These are phyloP conservation scores for Phalacrocorax carbo DNA, from an alignment of 2,113 vertebrate genomes.

Conservation along the genomic window DNA sequence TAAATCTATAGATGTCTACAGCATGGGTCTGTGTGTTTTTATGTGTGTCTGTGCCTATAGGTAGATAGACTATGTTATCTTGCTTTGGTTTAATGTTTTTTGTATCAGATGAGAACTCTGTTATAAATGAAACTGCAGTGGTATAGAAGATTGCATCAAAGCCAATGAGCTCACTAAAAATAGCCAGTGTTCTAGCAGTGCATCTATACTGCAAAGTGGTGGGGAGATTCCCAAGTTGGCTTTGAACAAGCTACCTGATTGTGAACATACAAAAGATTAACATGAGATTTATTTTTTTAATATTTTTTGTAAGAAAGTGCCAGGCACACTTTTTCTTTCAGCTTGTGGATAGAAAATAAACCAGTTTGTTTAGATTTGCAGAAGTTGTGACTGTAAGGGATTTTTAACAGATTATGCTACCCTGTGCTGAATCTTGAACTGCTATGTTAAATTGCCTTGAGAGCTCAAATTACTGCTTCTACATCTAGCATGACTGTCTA, in stretches of 20 bases:
- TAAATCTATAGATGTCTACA: not conserved
- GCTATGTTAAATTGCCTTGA: not conserved
- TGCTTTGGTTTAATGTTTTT: not conserved
- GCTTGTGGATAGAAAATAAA: not conserved
- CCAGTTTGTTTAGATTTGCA: not conserved
- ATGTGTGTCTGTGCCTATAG: not conserved
- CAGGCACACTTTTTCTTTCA: not conserved
- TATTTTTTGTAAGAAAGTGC: not conserved
- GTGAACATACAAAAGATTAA: not conserved
- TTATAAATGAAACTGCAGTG: not conserved
- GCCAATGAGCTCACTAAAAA: not conserved
- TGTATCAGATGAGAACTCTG: not conserved
- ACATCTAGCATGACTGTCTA: not conserved
- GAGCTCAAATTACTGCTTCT: not conserved
- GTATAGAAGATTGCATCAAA: not conserved
- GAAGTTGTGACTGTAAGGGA: not conserved
- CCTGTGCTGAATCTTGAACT: not conserved
- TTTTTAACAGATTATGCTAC: not conserved
- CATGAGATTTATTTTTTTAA: not conserved
- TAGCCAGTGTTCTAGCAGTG: not conserved
- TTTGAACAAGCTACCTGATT: not conserved
- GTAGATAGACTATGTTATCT: not conserved
- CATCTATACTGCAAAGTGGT: not conserved
- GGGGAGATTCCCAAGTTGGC: not conserved
- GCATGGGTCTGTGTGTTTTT: fast-evolving